phyloP scores from a whole-genome alignment of 2,797 vertebrate genomes.

The Coendou prehensilis region DNA sequence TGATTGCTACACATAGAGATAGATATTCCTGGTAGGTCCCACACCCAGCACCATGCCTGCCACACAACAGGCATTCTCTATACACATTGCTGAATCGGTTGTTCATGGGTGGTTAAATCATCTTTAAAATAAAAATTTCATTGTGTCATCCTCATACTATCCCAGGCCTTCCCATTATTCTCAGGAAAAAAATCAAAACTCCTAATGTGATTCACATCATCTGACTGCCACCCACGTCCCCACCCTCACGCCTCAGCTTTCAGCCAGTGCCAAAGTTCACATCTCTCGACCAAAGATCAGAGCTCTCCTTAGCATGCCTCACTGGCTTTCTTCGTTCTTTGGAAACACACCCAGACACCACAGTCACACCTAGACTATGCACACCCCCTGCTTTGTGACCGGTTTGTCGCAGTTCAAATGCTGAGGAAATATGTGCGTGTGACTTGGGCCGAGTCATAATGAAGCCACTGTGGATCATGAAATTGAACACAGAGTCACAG shows the following conservation, averaged over 20 bases:
- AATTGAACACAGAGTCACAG: not conserved
- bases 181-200: not conserved
- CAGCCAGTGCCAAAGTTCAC: not conserved
- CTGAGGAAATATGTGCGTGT: not conserved
- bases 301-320: not conserved
- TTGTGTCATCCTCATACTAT: not conserved
- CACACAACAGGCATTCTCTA: not conserved
- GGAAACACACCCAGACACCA: not conserved
- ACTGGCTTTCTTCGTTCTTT: not conserved
- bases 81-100: conserved; percentile 7
- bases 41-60: not conserved
- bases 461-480: not conserved
- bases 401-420: not conserved
- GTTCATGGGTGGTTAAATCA: not conserved
- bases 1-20: not conserved
- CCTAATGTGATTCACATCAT: not conserved
- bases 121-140: conserved; percentile 14
- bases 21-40: not conserved
- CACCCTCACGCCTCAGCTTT: too few relatives aligned
- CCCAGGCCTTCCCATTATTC: not conserved
- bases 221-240: too few relatives aligned
- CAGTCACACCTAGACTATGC: not conserved
- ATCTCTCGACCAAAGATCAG: not conserved
- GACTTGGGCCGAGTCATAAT: not conserved
- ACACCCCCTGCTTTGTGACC: not conserved